A percentile compares a stretch with the other conserved stretches of the same genome.
Evolutionary conservation across 2,888 invertebrate species (phyloP).

Genomic region (Clusia tigrina): DNA sequence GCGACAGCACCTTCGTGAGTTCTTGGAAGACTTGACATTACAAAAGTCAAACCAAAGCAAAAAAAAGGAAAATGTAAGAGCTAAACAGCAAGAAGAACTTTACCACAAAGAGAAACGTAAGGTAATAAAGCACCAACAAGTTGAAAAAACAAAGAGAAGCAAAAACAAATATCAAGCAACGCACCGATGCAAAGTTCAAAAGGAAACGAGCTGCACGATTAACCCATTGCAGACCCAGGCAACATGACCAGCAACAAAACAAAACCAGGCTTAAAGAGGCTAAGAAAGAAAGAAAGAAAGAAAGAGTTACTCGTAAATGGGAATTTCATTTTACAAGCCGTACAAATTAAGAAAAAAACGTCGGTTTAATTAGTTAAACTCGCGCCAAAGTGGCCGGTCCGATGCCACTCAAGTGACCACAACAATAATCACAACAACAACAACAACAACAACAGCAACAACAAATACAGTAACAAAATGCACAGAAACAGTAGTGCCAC

Average conservation of each 20-base stretch:
- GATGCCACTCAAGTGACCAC: conserved; percentile 8
- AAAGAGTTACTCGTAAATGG: conserved; percentile 40
- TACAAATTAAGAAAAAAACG: conserved; percentile 59
- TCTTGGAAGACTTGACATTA: conserved; percentile 16
- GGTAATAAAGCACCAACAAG: conserved; percentile 1
- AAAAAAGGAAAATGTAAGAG: background rate
- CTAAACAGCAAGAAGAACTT: background rate
- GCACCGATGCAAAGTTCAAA: conserved; percentile 51
- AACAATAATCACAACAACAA: conserved; percentile 23
- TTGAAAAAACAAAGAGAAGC: conserved; percentile 8
- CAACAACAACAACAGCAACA: conserved; percentile 23
- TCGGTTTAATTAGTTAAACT: conserved; percentile 59
- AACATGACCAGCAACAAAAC: conserved; percentile 16
- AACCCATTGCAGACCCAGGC: conserved; percentile 34
- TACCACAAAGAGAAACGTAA: background rate
- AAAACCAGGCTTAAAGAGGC: background rate
- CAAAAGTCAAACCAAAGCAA: background rate
- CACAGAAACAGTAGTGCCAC: conserved; percentile 31
- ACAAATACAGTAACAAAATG: conserved; percentile 44
- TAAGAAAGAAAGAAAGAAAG: conserved; percentile 15
- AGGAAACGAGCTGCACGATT: conserved; percentile 58
- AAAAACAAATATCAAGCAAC: conserved; percentile 34
- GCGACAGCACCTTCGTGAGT: conserved; percentile 18
- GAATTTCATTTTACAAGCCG: conserved; percentile 49
- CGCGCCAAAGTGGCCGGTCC: conserved; percentile 49